Evolutionary conservation across 2,113 vertebrate genomes (phyloP), one percentile per base, ranked within the genome.

Genomic region (Gadus chalcogrammus): DNA sequence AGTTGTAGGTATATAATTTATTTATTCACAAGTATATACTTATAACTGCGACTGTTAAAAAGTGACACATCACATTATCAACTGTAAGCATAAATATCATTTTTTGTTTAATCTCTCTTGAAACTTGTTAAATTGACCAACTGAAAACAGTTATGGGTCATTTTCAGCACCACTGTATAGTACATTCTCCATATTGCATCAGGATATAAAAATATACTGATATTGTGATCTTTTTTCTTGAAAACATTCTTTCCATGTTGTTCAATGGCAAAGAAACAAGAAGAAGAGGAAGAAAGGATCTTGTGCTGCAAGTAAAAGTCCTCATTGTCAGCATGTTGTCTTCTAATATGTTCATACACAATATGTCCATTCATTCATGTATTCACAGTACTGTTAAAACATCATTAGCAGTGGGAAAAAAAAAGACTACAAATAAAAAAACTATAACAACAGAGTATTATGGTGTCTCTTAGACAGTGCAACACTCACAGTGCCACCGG

Each of bases 111-210:
- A 58, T 58, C 85, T 85, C 85, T 87, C 85, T 87, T 85, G 79
- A 84, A 83, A 88, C 81, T 80, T 87, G 83, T 84, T 90, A 85
- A 89, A 88, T 82, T 68, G 91, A 90, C 87, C 68, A 89, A 90
- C 89, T 89, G 87, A 90, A 88, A 89, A 92, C 91, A 93, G 91
- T 90, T 88, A 87, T 61, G 81, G 90, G 90, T 93, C 90, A 82
- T 89, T 79, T 90, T 89, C 90, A 92, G 91, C 92, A 93, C 91
- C 91, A 90, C 87, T 90, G 87, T 90, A 86, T 89, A 88, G 81
- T 91, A 92, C 91, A 92, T 92, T 92, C 91, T 92, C 87, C 86
- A 87, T 91, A 92, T 92, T 93, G 91, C 92, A 92, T 92, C 85
- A 84, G 85, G 84, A 88, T 93, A 93, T 90, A 93, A 93, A 93